Evolutionary conservation across 2,888 invertebrate genomes (phyloP).

Genomic region (Drosophila peninsularis): DNA sequence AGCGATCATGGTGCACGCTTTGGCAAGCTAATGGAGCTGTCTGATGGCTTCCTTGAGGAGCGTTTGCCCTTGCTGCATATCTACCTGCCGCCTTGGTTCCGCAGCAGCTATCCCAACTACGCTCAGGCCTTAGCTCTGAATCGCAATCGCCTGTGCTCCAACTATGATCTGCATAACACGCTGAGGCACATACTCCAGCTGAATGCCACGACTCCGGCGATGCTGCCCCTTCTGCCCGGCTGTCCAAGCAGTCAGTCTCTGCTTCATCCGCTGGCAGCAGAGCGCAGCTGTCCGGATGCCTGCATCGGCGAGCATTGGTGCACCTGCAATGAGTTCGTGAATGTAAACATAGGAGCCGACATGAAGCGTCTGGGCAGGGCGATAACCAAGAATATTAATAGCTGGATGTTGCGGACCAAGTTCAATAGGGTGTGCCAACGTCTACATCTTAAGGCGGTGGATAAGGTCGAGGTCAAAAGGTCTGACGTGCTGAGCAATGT

Average conservation of each 20-base stretch:
- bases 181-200: conserved; percentile 87
- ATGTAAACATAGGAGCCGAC: not conserved
- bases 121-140: conserved; percentile 86
- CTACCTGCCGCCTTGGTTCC: conserved; percentile 88
- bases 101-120: conserved; percentile 85
- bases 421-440: not conserved
- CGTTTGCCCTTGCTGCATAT: conserved; percentile 89
- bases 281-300: conserved; percentile 88
- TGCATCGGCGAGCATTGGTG: conserved; percentile 90
- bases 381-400: not conserved
- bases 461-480: not conserved
- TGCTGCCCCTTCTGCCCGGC: conserved; percentile 85
- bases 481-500: not conserved
- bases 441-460: not conserved
- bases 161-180: conserved; percentile 90
- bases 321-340: conserved; percentile 87
- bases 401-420: conserved; percentile 12
- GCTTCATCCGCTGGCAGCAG: conserved; percentile 86
- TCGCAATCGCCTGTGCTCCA: conserved; percentile 88
- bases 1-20: conserved; percentile 91
- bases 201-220: conserved; percentile 60
- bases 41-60: conserved; percentile 90
- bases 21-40: conserved; percentile 87
- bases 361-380: not conserved
- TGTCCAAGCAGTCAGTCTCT: conserved; percentile 87